Percentiles rank a stretch among this genome's conserved stretches.
Conservation (phyloP, 2,888 invertebrate genomes). For the Spilosoma lubricipeda region DNA sequence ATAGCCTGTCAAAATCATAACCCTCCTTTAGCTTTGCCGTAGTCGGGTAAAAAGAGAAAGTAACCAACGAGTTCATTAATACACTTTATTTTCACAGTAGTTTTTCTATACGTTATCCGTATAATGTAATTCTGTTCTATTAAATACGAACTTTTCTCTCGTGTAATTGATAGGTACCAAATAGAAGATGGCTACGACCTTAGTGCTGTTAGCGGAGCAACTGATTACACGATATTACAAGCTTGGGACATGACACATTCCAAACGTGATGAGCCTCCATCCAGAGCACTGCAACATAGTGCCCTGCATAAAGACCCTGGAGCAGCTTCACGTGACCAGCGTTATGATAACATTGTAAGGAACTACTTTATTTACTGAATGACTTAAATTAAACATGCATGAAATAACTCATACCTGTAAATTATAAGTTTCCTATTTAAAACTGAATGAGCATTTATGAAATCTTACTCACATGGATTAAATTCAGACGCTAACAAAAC, state of each 20-base stretch:
- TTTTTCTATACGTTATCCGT: neutral
- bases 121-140: neutral
- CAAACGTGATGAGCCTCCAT: slow-evolving; percentile 75
- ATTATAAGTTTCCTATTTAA: neutral
- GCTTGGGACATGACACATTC: slow-evolving; percentile 87
- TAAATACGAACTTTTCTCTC: neutral
- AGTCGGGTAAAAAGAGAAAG: neutral
- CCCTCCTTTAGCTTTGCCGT: no score
- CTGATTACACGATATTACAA: slow-evolving; percentile 90
- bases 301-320: slow-evolving; percentile 82
- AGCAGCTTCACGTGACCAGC: slow-evolving; percentile 73
- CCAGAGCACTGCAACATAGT: slow-evolving; percentile 82
- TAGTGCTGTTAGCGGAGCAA: slow-evolving; percentile 84
- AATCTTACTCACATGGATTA: neutral
- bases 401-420: neutral
- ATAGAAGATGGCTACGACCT: slow-evolving; percentile 90
- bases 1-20: no score
- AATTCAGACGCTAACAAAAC: neutral
- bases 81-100: neutral
- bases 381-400: neutral
- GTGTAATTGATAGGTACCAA: slow-evolving; percentile 72
- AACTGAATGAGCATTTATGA: neutral
- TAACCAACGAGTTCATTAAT: neutral
- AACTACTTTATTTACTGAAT: neutral
- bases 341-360: slow-evolving; percentile 80